Evolutionary conservation across 1,140 invertebrate species (phyloP).

Genomic region (Caenorhabditis briggsae): DNA sequence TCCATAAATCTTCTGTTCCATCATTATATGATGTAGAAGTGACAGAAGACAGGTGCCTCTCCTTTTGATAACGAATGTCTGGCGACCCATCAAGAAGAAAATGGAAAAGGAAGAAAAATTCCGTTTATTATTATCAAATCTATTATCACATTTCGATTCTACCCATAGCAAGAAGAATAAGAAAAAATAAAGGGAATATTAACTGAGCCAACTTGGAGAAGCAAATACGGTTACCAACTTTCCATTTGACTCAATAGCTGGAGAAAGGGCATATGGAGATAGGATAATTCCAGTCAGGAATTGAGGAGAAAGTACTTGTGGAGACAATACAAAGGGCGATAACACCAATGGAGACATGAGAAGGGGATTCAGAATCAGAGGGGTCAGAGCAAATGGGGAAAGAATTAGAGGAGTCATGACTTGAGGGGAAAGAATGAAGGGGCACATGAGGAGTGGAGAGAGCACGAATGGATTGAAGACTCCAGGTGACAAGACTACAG

Average conservation of each 20-base stretch:
- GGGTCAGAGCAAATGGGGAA: slow-evolving; percentile 64
- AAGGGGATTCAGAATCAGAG: slow-evolving; percentile 58
- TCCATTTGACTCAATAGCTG: slow-evolving; percentile 70
- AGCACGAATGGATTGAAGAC: slow-evolving; percentile 63
- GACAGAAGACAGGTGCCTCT: slow-evolving; percentile 25
- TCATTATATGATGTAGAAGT: neutral
- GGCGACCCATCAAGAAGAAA: neutral
- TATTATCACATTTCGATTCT: slow-evolving; percentile 32
- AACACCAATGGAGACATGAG: slow-evolving; percentile 58
- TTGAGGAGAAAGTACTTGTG: slow-evolving; percentile 69
- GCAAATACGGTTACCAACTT: slow-evolving; percentile 68
- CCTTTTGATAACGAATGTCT: neutral
- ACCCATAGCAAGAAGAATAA: slow-evolving; percentile 10
- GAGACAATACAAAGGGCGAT: slow-evolving; percentile 65
- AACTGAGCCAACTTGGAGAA: slow-evolving; percentile 74
- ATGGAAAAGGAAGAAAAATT: neutral
- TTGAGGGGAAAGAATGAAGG: slow-evolving; percentile 62
- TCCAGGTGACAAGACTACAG: slow-evolving; percentile 60
- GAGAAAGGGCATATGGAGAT: slow-evolving; percentile 73
- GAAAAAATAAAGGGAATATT: neutral
- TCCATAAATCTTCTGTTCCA: neutral
- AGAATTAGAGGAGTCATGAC: slow-evolving; percentile 64
- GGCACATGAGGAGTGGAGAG: slow-evolving; percentile 59
- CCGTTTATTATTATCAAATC: slow-evolving; percentile 9
- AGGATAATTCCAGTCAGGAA: slow-evolving; percentile 70